Conservation (phyloP, 2,888 invertebrate genomes). For the Patella depressa region DNA sequence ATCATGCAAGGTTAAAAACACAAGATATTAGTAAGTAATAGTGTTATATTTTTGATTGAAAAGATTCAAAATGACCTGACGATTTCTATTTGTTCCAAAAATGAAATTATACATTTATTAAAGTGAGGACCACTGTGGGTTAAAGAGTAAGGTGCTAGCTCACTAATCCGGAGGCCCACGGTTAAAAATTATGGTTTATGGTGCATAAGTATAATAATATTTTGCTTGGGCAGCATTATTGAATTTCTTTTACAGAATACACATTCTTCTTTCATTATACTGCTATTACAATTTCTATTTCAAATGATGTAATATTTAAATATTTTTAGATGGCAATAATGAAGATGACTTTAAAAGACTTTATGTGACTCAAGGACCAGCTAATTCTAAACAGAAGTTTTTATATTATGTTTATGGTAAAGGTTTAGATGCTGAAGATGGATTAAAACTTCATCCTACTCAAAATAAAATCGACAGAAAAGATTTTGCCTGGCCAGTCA, state of each 20-base stretch:
- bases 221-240: no score
- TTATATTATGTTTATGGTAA: conserved; percentile 65
- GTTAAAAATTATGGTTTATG: no score
- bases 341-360: conserved; percentile 58
- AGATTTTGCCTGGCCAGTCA: conserved; percentile 56
- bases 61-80: not conserved
- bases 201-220: no score
- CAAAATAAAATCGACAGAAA: conserved; percentile 42
- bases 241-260: no score
- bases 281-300: no score
- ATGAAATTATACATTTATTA: no score
- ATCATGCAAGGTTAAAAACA: conserved; percentile 60
- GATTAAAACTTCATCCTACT: conserved; percentile 44
- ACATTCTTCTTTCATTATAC: no score
- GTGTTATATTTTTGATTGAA: not conserved
- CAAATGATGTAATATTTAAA: no score
- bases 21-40: conserved; percentile 58
- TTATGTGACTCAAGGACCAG: conserved; percentile 62
- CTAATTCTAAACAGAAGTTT: conserved; percentile 56
- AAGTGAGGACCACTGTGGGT: no score
- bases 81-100: no score
- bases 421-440: conserved; percentile 55
- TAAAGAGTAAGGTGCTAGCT: no score
- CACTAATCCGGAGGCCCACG: no score
- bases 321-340: conserved; percentile 22